Evolutionary conservation across 2,797 vertebrate genomes (phyloP).

Genomic region (Lerista edwardsae): DNA sequence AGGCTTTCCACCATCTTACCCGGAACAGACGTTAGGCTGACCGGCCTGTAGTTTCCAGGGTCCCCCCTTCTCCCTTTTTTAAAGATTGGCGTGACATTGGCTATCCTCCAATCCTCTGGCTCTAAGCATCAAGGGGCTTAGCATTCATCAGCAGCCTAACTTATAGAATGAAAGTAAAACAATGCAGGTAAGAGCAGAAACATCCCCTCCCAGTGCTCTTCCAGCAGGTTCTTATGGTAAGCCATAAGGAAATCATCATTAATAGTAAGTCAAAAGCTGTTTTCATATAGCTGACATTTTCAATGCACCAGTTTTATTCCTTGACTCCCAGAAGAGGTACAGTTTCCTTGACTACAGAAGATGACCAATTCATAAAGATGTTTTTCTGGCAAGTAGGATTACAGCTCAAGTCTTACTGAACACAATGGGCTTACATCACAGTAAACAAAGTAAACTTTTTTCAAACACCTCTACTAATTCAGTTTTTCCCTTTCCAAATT

Average conservation of each 20-base stretch:
- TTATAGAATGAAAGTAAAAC: background rate
- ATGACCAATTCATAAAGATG: background rate
- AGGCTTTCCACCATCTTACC: too few species aligned
- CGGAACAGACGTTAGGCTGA: too few species aligned
- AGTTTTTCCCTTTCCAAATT: background rate
- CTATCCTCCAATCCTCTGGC: too few species aligned
- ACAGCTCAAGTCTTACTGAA: too few species aligned
- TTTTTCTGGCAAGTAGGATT: too few species aligned
- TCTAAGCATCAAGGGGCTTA: too few species aligned
- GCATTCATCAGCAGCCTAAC: background rate
- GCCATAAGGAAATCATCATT: background rate
- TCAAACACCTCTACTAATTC: too few species aligned
- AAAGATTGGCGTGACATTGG: too few species aligned
- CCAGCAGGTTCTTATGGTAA: background rate
- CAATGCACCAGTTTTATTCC: background rate
- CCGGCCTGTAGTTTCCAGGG: too few species aligned
- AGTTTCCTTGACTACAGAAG: background rate
- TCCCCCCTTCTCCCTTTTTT: too few species aligned
- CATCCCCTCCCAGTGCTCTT: background rate
- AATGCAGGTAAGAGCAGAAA: background rate
- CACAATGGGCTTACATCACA: too few species aligned
- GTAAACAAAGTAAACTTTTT: too few species aligned
- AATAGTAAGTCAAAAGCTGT: background rate
- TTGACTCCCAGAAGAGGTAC: fast-evolving
- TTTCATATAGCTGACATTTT: background rate